These are phyloP conservation scores for Tachystola acroxantha DNA, from an alignment of 2,888 invertebrate genomes.

Conservation along the genomic window DNA sequence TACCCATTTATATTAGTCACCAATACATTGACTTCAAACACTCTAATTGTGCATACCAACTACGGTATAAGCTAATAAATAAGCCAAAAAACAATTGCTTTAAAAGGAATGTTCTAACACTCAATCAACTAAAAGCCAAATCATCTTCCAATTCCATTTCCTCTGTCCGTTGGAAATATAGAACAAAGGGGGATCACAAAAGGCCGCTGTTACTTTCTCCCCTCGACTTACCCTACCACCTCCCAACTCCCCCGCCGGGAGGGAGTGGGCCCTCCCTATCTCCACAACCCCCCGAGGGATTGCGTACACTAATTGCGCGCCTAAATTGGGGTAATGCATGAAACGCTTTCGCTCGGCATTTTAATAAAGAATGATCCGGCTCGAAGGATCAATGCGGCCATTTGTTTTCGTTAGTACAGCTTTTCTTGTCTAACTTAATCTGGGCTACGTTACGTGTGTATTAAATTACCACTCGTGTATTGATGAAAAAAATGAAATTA, in stretches of 20 bases:
- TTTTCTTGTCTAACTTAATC: slow-evolving; percentile 40
- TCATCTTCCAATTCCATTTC: slow-evolving; percentile 74
- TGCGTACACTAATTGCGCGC: slow-evolving; percentile 66
- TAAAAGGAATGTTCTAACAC: slow-evolving; percentile 15
- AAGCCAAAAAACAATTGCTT: slow-evolving; percentile 3
- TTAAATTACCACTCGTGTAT: no score
- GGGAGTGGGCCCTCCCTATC: slow-evolving; percentile 25
- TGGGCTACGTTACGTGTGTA: slow-evolving; percentile 7
- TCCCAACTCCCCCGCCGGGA: slow-evolving; percentile 17
- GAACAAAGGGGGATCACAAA: slow-evolving; percentile 59
- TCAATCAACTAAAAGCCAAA: slow-evolving; percentile 74
- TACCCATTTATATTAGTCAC: no score
- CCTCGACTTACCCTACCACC: slow-evolving; percentile 18
- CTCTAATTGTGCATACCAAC: background rate
- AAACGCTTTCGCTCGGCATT: slow-evolving; percentile 53
- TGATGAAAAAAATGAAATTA: no score
- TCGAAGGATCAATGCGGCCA: slow-evolving; percentile 55
- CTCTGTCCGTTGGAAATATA: slow-evolving; percentile 54
- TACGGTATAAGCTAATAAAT: no score
- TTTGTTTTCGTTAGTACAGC: slow-evolving; percentile 65
- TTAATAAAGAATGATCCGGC: slow-evolving; percentile 65
- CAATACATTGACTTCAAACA: background rate
- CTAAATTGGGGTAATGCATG: slow-evolving; percentile 74
- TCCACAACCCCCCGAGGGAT: slow-evolving; percentile 27
- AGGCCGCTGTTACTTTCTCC: slow-evolving; percentile 35